These are phyloP conservation scores for Oligia strigilis DNA, from an alignment of 2,888 invertebrate species.

Conservation along the genomic window DNA sequence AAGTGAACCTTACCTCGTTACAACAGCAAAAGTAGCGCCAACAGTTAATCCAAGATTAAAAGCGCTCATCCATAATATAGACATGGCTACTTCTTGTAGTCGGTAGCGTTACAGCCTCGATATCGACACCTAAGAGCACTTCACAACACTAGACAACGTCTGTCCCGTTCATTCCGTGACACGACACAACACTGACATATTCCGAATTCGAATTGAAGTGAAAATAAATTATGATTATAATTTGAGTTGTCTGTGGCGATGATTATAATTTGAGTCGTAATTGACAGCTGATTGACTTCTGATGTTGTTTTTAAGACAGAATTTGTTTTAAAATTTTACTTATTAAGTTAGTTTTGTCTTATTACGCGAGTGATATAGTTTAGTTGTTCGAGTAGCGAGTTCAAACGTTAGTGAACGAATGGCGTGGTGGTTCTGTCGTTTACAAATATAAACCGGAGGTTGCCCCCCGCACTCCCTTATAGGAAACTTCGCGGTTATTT, in stretches of 20 bases:
- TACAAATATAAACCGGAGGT: constrained; percentile 80
- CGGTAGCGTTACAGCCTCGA: constrained; percentile 44
- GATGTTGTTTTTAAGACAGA: constrained; percentile 18
- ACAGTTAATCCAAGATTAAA: constrained; percentile 92
- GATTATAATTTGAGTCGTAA: not conserved
- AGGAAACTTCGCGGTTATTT: constrained; percentile 42
- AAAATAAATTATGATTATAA: not conserved
- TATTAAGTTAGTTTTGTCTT: not conserved
- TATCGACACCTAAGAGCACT: constrained; percentile 51
- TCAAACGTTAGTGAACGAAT: constrained; percentile 77
- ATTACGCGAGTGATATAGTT: constrained; percentile 14
- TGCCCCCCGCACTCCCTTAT: constrained; percentile 74
- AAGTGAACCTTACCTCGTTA: constrained; percentile 88
- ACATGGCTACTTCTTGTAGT: constrained; percentile 84
- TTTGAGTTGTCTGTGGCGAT: constrained; percentile 18
- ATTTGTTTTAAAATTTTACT: constrained; percentile 1
- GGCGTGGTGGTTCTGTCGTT: constrained; percentile 72
- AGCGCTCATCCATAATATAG: constrained; percentile 91
- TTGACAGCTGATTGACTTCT: constrained; percentile 34
- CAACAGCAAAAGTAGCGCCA: constrained; percentile 91
- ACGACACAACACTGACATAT: constrained; percentile 69
- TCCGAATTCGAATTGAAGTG: constrained; percentile 37
- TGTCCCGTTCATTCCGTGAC: constrained; percentile 57
- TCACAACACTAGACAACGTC: constrained; percentile 42
- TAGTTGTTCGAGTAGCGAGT: constrained; percentile 69